These are phyloP conservation scores for Dasypus novemcinctus DNA, from an alignment of 2,113 vertebrate species.

Conservation along the genomic window DNA sequence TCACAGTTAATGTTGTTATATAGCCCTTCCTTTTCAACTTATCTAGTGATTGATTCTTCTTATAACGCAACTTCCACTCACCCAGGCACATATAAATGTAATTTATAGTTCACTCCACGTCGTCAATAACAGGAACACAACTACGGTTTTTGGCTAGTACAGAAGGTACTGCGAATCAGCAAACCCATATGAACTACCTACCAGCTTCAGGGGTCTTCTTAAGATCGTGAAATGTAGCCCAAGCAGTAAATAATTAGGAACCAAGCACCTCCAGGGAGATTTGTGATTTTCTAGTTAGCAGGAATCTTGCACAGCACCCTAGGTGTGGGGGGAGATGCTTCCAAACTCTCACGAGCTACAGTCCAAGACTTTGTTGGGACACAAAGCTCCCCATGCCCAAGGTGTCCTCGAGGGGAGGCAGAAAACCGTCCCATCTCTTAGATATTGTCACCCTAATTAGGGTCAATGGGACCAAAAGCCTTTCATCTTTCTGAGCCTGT, in stretches of 20 bases:
- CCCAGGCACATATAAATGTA: background rate
- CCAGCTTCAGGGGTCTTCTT: background rate
- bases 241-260: slow-evolving; percentile 1
- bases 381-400: background rate
- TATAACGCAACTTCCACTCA: background rate
- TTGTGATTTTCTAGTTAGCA: background rate
- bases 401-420: background rate
- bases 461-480: background rate
- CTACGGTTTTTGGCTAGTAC: background rate
- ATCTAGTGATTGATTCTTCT: background rate
- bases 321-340: background rate
- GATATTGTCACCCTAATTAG: background rate
- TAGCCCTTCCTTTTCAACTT: background rate
- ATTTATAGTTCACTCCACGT: background rate
- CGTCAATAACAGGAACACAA: background rate
- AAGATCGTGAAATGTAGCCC: background rate
- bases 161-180: background rate
- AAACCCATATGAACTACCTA: background rate
- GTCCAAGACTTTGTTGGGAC: background rate
- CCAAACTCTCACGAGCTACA: background rate
- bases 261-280: background rate
- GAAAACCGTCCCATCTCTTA: background rate
- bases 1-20: background rate
- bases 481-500: background rate
- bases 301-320: background rate